Conservation (phyloP, 2,113 vertebrate genomes). For the Petrocephalus zakoni region DNA sequence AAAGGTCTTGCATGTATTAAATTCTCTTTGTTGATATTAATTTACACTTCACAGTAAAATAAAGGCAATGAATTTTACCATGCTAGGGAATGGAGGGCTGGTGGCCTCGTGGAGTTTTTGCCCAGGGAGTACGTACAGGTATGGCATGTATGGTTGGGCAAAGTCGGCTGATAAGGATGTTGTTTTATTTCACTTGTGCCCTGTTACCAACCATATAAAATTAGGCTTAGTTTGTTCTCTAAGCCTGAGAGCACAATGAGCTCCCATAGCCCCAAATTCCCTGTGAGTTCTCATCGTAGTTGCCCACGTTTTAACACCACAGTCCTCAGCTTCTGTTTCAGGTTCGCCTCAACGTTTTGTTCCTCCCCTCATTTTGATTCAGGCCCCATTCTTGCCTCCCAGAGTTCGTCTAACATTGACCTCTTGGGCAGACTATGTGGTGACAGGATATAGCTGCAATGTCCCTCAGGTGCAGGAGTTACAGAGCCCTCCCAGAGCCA, state of each 20-base stretch:
- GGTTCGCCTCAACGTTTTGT: not conserved
- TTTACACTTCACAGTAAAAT: too few species aligned
- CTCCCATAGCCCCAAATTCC: not conserved
- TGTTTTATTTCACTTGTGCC: not conserved
- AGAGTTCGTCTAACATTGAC: not conserved
- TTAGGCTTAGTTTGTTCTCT: not conserved
- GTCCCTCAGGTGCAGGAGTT: slow-evolving; percentile 81
- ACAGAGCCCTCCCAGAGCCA: slow-evolving; percentile 87
- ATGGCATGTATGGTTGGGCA: not conserved
- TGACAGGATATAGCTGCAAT: not conserved
- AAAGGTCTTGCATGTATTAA: too few species aligned
- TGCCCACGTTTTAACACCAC: not conserved
- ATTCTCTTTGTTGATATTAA: too few species aligned
- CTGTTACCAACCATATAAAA: not conserved
- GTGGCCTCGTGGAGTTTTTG: too few species aligned
- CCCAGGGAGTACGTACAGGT: too few species aligned
- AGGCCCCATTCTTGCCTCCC: not conserved
- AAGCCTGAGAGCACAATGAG: not conserved
- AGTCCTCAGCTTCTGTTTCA: not conserved
- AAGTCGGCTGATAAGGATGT: not conserved
- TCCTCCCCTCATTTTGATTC: not conserved
- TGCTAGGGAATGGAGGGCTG: too few species aligned
- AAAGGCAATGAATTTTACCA: too few species aligned
- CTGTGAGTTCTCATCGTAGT: not conserved
- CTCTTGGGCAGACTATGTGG: not conserved